Base-by-base conservation (phyloP, 1,140 invertebrate genomes). In the Stratiolaelaps scimitus region DNA sequence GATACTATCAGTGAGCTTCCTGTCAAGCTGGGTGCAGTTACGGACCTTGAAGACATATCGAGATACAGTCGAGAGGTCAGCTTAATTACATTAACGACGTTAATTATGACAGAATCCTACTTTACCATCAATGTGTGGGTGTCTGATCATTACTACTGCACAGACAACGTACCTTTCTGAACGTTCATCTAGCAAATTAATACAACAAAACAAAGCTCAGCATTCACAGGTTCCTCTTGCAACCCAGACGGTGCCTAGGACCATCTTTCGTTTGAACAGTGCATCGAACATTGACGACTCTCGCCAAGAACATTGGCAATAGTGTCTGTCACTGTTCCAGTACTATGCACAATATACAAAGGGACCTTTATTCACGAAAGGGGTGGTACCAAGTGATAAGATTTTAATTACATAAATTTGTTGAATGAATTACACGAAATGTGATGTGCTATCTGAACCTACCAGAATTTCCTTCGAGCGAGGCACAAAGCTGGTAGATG, bases 21-120 rank as follows among this genome's bases (percentile, higher is more conserved):
- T 82, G 60, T 87, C 81, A n/a, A 95, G 73, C 74, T 85, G 79
- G 1, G 89, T 92, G 74, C 91, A 95, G 75, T 95, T 95, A 67
- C 83, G 77, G 0, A 90, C 86, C 72, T 48, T 20, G 7, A 48
- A 48, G 19, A 48, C 19, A 20, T 20, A 15, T 20, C 15, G 47
- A 6, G 7, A 48, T n/a, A n/a, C n/a, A n/a, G n/a, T n/a, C n/a
- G n/a, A n/a, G n/a, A n/a, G n/a, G n/a, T n/a, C 81, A 75, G 91
- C 86, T 20, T 79, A 73, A 65, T 76, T 72, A 40, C n/a, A 82
- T 79, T 70, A 89, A 79, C 4, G 83, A 79, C 75, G n/a, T 82
- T 79, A 74, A 89, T 86, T 67, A 81, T 72, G 46, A 19, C 7
- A 2, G 23, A 64, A 23, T 64, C 66, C 66, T 2, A 64, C 30